A percentile compares a stretch with the other conserved stretches of the same genome.
Conservation (phyloP, 1,140 invertebrate genomes). For the Drosophila orosa region DNA sequence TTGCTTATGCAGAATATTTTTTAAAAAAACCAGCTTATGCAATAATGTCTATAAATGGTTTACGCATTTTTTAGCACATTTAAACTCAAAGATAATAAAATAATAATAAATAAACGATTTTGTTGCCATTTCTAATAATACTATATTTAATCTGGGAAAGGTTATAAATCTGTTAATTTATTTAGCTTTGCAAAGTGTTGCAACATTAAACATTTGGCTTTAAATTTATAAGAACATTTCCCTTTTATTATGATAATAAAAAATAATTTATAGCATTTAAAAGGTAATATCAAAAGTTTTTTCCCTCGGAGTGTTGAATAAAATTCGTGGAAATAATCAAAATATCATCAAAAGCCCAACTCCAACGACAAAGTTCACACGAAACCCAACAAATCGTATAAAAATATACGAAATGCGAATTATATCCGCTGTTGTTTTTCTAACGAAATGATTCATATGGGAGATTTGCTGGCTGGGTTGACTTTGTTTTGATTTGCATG, state of each 20-base stretch:
- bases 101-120: neutral
- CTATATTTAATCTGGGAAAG: neutral
- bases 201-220: neutral
- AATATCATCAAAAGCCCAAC: constrained; percentile 57
- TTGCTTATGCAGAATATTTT: neutral
- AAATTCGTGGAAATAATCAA: constrained; percentile 50
- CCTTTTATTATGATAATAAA: neutral
- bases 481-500: constrained; percentile 65
- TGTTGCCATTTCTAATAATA: too few species aligned
- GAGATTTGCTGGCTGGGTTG: constrained; percentile 37
- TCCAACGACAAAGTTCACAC: constrained; percentile 54
- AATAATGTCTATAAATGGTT: too few species aligned
- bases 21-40: too few species aligned
- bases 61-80: too few species aligned
- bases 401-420: constrained; percentile 30
- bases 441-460: constrained; percentile 76
- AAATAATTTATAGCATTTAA: constrained; percentile 3
- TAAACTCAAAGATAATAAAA: neutral
- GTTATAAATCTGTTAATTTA: neutral
- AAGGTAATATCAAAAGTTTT: neutral
- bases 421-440: constrained; percentile 60
- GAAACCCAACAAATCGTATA: constrained; percentile 48
- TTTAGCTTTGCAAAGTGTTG: too few species aligned
- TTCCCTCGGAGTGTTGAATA: constrained; percentile 6
- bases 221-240: neutral